Percentiles rank a stretch among this genome's conserved stretches.
phyloP scores from a whole-genome alignment of 2,113 vertebrate species.

The Spea bombifrons region DNA sequence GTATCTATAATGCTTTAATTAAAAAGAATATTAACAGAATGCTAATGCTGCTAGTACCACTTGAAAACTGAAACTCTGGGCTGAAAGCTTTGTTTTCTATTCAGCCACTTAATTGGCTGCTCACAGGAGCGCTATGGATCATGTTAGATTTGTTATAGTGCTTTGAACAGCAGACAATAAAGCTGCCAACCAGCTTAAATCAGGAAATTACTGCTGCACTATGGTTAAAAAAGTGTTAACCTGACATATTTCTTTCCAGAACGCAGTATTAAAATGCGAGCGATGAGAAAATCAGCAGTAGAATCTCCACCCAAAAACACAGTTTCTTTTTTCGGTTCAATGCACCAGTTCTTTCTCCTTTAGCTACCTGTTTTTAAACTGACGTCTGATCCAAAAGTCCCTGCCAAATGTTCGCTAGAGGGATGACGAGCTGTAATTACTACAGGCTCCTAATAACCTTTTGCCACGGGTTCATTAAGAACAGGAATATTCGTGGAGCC shows the following conservation, averaged over 20 bases:
- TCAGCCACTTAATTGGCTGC: constrained; percentile 11
- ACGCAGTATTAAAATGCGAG: background rate
- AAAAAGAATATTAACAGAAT: background rate
- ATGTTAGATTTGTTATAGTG: constrained; percentile 21
- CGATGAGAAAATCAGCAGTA: background rate
- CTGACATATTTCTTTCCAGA: background rate
- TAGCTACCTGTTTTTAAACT: background rate
- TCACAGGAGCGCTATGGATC: constrained; percentile 13
- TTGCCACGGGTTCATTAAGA: background rate
- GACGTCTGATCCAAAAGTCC: background rate
- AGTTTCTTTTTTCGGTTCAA: background rate
- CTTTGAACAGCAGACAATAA: constrained; percentile 12
- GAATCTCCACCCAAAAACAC: background rate
- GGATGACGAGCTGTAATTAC: background rate
- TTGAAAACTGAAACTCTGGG: constrained; percentile 16
- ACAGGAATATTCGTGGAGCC: background rate
- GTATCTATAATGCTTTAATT: background rate
- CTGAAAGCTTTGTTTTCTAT: constrained; percentile 16
- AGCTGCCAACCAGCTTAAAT: background rate
- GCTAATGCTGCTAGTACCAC: background rate
- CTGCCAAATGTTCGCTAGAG: background rate
- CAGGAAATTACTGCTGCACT: background rate
- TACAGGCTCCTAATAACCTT: background rate
- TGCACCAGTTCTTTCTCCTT: background rate
- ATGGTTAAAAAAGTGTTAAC: background rate